Evolutionary conservation across 2,113 vertebrate species (phyloP).

Genomic region (Heterotilapia buettikoferi): DNA sequence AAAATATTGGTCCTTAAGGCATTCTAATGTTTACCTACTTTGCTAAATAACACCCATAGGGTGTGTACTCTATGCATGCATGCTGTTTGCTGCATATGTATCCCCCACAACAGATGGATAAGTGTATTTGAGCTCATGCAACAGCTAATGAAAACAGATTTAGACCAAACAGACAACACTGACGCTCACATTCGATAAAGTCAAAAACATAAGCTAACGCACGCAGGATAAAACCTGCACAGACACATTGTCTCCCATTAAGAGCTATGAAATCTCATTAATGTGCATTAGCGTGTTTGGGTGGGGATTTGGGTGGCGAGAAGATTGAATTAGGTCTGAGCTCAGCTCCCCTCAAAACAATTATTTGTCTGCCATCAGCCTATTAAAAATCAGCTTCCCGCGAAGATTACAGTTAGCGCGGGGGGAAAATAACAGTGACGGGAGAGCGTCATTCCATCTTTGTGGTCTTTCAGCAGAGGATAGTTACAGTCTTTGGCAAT

Average conservation of each 20-base stretch:
- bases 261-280: slow-evolving; percentile 66
- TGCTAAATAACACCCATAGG: not conserved
- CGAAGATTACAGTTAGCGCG: slow-evolving; percentile 3
- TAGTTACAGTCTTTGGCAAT: not conserved
- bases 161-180: slow-evolving; percentile 7
- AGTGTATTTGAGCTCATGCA: slow-evolving; percentile 13
- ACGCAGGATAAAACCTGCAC: slow-evolving; percentile 6
- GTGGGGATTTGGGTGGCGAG: slow-evolving; percentile 49
- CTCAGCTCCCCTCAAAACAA: slow-evolving; percentile 51
- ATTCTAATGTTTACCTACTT: not conserved
- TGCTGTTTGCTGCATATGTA: not conserved
- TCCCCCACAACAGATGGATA: slow-evolving; percentile 34
- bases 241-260: slow-evolving; percentile 57
- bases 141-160: slow-evolving; percentile 42
- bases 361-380: slow-evolving; percentile 54
- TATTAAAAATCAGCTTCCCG: slow-evolving; percentile 37
- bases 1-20: not conserved
- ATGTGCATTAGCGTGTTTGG: slow-evolving; percentile 61
- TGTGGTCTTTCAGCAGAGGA: not conserved
- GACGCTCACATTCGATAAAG: not conserved
- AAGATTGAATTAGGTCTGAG: slow-evolving; percentile 58
- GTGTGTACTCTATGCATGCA: not conserved
- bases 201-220: not conserved
- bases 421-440: not conserved
- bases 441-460: slow-evolving; percentile 11